phyloP scores from a whole-genome alignment of 2,888 invertebrate species.

The Acronicta psi region DNA sequence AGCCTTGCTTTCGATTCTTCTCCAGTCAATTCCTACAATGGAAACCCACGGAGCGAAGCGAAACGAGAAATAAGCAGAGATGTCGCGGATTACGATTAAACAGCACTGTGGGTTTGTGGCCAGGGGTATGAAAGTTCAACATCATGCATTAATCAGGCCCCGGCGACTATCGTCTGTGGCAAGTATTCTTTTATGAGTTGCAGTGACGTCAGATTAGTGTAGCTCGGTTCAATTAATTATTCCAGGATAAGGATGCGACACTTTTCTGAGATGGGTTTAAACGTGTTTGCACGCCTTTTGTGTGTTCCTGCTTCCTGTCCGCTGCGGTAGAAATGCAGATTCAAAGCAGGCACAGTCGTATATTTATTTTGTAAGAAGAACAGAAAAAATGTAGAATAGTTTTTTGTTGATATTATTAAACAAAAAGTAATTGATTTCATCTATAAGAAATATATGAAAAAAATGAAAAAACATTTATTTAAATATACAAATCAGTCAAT shows the following conservation, averaged over 20 bases:
- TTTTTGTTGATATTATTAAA: too few species aligned
- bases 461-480: too few species aligned
- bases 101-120: slow-evolving; percentile 20
- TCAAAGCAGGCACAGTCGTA: slow-evolving; percentile 1
- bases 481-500: too few species aligned
- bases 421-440: too few species aligned
- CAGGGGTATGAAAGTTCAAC: slow-evolving; percentile 34
- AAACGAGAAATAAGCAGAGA: slow-evolving; percentile 28
- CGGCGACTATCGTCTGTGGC: slow-evolving; percentile 41
- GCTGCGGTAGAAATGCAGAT: slow-evolving; percentile 2
- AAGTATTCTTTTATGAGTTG: slow-evolving; percentile 51
- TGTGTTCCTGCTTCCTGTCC: slow-evolving; percentile 12
- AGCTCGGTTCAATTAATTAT: slow-evolving; percentile 51
- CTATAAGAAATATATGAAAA: too few species aligned
- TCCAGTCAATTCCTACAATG: slow-evolving; percentile 15
- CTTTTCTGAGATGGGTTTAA: slow-evolving; percentile 41
- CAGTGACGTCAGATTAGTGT: slow-evolving; percentile 45
- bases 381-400: too few species aligned
- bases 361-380: too few species aligned
- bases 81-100: slow-evolving; percentile 36
- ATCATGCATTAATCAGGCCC: slow-evolving; percentile 51
- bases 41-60: slow-evolving; percentile 15
- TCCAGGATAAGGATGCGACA: slow-evolving; percentile 43
- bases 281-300: slow-evolving; percentile 31
- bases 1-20: background rate